Conservation (phyloP, 2,113 vertebrate species). For the Prolemur simus region DNA sequence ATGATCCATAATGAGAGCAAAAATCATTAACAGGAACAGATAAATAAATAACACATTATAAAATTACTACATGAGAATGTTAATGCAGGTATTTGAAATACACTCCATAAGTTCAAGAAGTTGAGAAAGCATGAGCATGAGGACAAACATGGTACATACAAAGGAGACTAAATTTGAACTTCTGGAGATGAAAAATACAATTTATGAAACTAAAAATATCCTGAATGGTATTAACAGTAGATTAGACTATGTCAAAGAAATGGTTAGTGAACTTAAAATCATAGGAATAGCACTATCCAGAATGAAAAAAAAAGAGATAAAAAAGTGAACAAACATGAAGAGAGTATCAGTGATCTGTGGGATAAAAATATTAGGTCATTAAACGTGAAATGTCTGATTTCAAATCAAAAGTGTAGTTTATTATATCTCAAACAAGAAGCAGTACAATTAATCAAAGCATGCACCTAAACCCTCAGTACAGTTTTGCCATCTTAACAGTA, state of each 20-base stretch:
- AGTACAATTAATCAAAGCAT: too few species aligned
- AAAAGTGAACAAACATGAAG: not conserved
- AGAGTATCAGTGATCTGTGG: not conserved
- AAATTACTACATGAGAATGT: not conserved
- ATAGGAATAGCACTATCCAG: not conserved
- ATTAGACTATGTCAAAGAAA: not conserved
- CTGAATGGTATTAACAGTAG: not conserved
- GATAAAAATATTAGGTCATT: not conserved
- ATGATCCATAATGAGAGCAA: not conserved
- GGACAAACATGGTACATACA: not conserved
- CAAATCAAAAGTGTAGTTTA: too few species aligned
- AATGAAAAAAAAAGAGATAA: slow-evolving; percentile 12
- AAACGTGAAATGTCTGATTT: too few species aligned
- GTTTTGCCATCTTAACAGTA: too few species aligned
- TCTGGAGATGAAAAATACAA: not conserved
- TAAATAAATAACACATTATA: not conserved
- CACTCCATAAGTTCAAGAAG: not conserved
- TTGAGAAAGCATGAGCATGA: not conserved
- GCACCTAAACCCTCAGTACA: too few species aligned
- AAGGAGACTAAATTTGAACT: not conserved
- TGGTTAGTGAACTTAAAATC: not conserved
- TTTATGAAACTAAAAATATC: not conserved
- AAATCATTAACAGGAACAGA: not conserved
- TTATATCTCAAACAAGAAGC: too few species aligned
- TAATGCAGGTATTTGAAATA: not conserved